These are phyloP conservation scores for Siniperca chuatsi DNA, from an alignment of 2,113 vertebrate genomes.

Conservation along the genomic window DNA sequence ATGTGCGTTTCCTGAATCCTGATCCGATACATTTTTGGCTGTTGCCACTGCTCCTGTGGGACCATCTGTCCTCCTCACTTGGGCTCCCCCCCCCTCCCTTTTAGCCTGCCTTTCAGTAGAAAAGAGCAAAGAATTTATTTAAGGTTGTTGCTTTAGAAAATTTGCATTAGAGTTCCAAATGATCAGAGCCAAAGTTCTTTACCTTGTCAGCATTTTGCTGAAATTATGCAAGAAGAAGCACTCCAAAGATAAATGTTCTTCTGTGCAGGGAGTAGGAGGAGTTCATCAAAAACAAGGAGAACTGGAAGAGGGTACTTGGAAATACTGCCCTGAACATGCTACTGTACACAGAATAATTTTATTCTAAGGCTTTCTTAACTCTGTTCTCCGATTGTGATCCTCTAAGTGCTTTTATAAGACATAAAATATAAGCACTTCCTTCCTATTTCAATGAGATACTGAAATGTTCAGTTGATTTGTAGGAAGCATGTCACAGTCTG, in stretches of 20 bases:
- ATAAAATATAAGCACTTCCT: not conserved
- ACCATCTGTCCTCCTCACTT: constrained; percentile 49
- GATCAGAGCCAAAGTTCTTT: constrained; percentile 49
- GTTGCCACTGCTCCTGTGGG: constrained; percentile 22
- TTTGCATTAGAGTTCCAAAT: constrained; percentile 38
- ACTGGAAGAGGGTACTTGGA: constrained; percentile 31
- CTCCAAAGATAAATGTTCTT: constrained; percentile 49
- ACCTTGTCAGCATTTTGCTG: constrained; percentile 56
- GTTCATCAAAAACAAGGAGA: constrained; percentile 26
- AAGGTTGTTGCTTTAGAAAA: constrained; percentile 21
- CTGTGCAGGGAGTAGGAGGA: constrained; percentile 42
- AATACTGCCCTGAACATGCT: constrained; percentile 8
- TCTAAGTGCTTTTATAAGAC: not conserved
- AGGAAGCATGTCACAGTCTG: constrained; percentile 4
- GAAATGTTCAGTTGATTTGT: constrained; percentile 9
- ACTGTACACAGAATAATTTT: constrained; percentile 13
- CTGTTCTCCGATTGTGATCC: not conserved
- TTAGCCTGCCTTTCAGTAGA: constrained; percentile 9
- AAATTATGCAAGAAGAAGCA: constrained; percentile 53
- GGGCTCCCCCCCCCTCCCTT: constrained; percentile 28
- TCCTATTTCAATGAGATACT: not conserved
- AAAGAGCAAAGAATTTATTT: constrained; percentile 43
- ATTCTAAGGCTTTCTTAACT: not conserved
- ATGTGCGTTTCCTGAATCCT: constrained; percentile 19
- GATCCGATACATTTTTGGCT: constrained; percentile 34